Evolutionary conservation across 2,888 invertebrate species (phyloP).

Genomic region (Epinotia demarniana): DNA sequence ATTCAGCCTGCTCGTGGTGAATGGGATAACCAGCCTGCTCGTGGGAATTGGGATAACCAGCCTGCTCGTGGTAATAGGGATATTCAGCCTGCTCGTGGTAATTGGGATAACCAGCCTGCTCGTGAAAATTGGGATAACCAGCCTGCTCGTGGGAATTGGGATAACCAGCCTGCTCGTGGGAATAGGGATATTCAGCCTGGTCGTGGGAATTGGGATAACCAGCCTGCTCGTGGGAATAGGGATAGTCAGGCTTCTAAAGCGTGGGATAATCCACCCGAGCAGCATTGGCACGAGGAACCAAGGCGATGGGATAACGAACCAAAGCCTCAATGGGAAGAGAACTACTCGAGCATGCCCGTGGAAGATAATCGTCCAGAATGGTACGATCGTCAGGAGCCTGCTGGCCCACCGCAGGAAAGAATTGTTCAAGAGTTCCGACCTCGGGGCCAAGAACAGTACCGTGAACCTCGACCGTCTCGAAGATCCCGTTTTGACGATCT

Average conservation of each 20-base stretch:
- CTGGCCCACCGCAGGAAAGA: not conserved
- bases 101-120: constrained; percentile 4
- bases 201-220: no score
- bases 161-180: not conserved
- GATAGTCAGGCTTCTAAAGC: constrained; percentile 4
- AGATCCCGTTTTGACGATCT: not conserved
- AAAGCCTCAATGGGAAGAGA: constrained; percentile 17
- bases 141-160: no score
- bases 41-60: no score
- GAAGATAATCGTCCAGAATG: constrained; percentile 3
- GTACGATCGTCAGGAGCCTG: constrained; percentile 6
- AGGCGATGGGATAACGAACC: constrained; percentile 12
- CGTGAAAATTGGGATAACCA: no score
- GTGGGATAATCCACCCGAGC: constrained; percentile 19
- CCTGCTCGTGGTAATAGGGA: no score
- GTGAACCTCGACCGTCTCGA: not conserved
- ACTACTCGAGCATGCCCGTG: not conserved
- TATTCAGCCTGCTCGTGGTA: not conserved
- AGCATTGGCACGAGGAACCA: constrained; percentile 18
- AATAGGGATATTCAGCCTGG: constrained; percentile 3
- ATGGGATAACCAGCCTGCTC: constrained; percentile 1
- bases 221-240: not conserved
- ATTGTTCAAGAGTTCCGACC: constrained; percentile 1
- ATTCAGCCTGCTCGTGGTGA: not conserved
- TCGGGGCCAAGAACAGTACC: not conserved